Evolutionary conservation across 64 coral and sea anemone genomes (phyloP).

Genomic region (Actinia equina): DNA sequence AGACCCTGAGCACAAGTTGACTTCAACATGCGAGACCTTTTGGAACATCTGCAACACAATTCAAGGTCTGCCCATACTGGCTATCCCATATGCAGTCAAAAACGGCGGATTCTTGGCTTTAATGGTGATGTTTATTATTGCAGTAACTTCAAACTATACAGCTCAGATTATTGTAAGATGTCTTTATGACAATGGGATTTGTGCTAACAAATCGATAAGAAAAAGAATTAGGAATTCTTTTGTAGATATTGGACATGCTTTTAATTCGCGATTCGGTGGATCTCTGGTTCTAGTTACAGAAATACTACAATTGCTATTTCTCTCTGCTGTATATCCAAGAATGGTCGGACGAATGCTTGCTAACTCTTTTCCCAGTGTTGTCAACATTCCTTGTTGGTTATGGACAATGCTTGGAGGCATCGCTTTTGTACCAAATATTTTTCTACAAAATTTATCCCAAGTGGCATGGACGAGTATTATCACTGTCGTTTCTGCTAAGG

Average conservation of each 20-base stretch:
- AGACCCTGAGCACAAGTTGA: slow-evolving; percentile 37
- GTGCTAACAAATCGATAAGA: slow-evolving; percentile 28
- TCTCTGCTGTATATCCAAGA: slow-evolving; percentile 75
- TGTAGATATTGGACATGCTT: slow-evolving; percentile 80
- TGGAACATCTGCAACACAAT: slow-evolving; percentile 99
- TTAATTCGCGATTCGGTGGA: slow-evolving; percentile 53
- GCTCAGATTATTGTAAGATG: slow-evolving; percentile 80
- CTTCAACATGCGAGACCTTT: slow-evolving; percentile 86
- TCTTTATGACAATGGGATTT: slow-evolving; percentile 55
- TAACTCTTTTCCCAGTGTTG: slow-evolving; percentile 52
- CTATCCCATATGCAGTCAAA: slow-evolving; percentile 81
- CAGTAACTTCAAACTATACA: slow-evolving; percentile 83
- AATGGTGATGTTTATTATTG: slow-evolving; percentile 58
- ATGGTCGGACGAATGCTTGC: slow-evolving; percentile 82
- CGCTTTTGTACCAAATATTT: slow-evolving; percentile 86
- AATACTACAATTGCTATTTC: slow-evolving; percentile 63
- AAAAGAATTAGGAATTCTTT: slow-evolving; percentile 74
- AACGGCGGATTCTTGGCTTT: slow-evolving; percentile 80
- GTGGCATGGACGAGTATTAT: slow-evolving; percentile 98
- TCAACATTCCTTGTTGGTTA: slow-evolving; percentile 44
- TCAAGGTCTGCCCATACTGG: slow-evolving; percentile 92
- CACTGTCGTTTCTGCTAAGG: slow-evolving; percentile 78
- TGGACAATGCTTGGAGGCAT: slow-evolving; percentile 77
- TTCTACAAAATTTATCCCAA: slow-evolving; percentile 88
- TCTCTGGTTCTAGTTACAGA: slow-evolving; percentile 72